Evolutionary conservation across 1,140 invertebrate genomes (phyloP), one percentile per base, ranked within the genome.

Genomic region (Anoplophora glabripennis): DNA sequence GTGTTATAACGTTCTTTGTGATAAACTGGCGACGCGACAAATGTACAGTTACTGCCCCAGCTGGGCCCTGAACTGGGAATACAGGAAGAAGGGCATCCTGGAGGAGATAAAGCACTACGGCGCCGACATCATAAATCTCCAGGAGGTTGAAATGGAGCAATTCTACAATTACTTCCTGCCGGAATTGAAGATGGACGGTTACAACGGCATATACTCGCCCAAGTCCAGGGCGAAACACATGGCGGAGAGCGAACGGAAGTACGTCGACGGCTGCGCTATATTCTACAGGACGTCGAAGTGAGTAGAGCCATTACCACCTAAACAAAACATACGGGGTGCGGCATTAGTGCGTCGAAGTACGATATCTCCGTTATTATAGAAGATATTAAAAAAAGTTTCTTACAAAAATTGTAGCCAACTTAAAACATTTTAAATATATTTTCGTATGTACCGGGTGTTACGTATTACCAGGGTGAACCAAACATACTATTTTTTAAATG

Each of bases 1-100:
- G 92, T 99, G 96, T 79, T 99, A 99, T 83, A 99, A 99, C 80
- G 94, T 99, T 52, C 83, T 99, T 53, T 98, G 97, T 80, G 96
- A 98, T 79, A 98, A 99, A 79, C 99, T 98, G 72, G 96, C 96
- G 18, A 99, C 96, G 12, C 78, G 95, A 66, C 93, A 95, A 75
- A 94, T 96, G 88, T 98, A 99, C 78, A 94, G 93, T 59, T 98
- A 98, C 77, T 98, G 95, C 78, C 95, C 95, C 1, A 89, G 90
- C 61, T 98, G 95, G 94, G 96, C 96, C 17, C 81, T 99, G 10
- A 90, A 92, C 73, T 99, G 98, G 97, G 94, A 97, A 63, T 99
- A 99, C 80, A 83, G 97, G 44, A 96, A 97, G 81, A 97, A 98
- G 76, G 88, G 91, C n/a, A 99, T 99, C 70, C 83, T 99, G 57